Evolutionary conservation across 1,140 invertebrate genomes (phyloP).

Genomic region (Drosophila ironensis): DNA sequence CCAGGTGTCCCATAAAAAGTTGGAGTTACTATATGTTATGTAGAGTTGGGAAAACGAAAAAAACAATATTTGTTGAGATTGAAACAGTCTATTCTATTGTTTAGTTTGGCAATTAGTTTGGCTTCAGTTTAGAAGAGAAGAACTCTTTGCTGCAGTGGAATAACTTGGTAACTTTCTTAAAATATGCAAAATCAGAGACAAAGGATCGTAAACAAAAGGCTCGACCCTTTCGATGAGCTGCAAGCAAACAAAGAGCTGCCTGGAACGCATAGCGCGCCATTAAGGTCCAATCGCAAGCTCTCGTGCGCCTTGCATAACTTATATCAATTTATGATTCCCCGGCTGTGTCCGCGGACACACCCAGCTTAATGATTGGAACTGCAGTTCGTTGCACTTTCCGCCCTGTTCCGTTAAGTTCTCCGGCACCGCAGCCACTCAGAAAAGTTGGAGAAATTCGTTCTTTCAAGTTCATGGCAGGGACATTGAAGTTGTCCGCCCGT

Average conservation of each 20-base stretch:
- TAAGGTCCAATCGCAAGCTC: slow-evolving; percentile 17
- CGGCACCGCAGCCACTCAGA: slow-evolving; percentile 41
- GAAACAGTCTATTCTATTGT: too few relatives aligned
- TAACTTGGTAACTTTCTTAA: too few relatives aligned
- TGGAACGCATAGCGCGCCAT: background rate
- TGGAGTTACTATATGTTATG: too few relatives aligned
- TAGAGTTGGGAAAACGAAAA: background rate
- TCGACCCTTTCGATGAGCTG: slow-evolving; percentile 25
- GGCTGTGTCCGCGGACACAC: slow-evolving; percentile 19
- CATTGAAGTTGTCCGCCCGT: slow-evolving; percentile 53
- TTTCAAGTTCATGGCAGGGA: slow-evolving; percentile 72
- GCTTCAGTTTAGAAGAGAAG: background rate
- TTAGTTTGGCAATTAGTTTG: too few relatives aligned
- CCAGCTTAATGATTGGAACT: slow-evolving; percentile 32
- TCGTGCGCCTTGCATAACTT: slow-evolving; percentile 43
- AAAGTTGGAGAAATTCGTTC: slow-evolving; percentile 45
- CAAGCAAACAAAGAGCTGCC: background rate
- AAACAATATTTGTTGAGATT: background rate
- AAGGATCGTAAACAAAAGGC: slow-evolving; percentile 33
- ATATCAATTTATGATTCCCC: slow-evolving; percentile 41
- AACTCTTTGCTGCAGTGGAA: too few relatives aligned
- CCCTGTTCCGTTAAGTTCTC: slow-evolving; percentile 1
- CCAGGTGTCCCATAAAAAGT: slow-evolving; percentile 8
- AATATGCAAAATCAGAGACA: slow-evolving; percentile 10
- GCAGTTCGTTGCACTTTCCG: slow-evolving; percentile 63